A percentile compares a stretch with the other conserved stretches of the same genome.
These are phyloP conservation scores for Indicator maculatus DNA, from an alignment of 2,113 vertebrate genomes.

Conservation along the genomic window DNA sequence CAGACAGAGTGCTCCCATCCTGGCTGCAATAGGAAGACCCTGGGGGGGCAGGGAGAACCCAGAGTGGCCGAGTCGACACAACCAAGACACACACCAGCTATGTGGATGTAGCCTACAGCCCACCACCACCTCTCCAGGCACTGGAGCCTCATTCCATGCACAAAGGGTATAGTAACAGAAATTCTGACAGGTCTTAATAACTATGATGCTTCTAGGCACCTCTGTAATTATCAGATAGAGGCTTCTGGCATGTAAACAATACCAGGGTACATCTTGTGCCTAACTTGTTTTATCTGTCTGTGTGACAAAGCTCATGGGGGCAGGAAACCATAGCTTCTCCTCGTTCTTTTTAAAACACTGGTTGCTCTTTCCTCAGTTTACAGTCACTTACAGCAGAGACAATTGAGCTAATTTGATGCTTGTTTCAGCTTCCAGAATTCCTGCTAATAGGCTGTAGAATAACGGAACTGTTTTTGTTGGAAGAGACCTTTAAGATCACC, in stretches of 20 bases:
- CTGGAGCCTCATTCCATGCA: neutral
- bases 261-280: neutral
- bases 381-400: neutral
- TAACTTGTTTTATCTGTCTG: neutral
- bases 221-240: conserved; percentile 41
- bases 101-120: neutral
- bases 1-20: accelerated
- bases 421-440: neutral
- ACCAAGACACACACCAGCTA: neutral
- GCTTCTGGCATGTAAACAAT: conserved; percentile 44
- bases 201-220: conserved; percentile 32
- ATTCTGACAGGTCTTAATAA: conserved; percentile 45
- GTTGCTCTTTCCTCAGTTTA: neutral
- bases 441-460: neutral
- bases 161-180: conserved; percentile 56
- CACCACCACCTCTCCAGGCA: neutral
- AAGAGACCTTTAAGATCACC: no score
- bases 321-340: neutral
- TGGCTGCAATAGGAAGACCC: accelerated
- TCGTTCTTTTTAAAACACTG: neutral
- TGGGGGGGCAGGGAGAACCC: neutral
- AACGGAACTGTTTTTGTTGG: no score
- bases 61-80: accelerated
- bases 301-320: neutral
- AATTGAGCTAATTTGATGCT: neutral